Evolutionary conservation across 2,888 invertebrate genomes (phyloP).

Genomic region (Xanthostigma xanthostigma): DNA sequence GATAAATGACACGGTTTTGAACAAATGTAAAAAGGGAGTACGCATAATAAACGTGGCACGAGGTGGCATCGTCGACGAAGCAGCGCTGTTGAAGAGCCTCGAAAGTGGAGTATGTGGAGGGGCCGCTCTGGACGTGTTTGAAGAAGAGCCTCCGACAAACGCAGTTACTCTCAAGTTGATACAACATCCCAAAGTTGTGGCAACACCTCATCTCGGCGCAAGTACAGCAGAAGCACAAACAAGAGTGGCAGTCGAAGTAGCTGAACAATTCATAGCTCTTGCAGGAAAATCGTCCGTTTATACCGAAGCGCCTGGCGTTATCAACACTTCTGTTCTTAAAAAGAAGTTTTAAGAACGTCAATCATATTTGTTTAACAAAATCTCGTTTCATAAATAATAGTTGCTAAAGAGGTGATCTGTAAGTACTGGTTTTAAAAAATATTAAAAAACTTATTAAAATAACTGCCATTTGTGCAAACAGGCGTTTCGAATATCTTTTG

Average conservation of each 20-base stretch:
- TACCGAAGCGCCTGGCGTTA: constrained; percentile 35
- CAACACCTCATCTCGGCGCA: constrained; percentile 93
- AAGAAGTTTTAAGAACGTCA: constrained; percentile 7
- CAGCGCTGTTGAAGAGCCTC: constrained; percentile 65
- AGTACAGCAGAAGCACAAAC: constrained; percentile 90
- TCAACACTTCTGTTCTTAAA: constrained; percentile 40
- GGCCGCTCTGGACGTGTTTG: constrained; percentile 88
- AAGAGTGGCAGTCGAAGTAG: constrained; percentile 88
- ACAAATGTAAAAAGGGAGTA: constrained; percentile 75
- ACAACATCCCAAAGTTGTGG: constrained; percentile 73
- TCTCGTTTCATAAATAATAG: no score
- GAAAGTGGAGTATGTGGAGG: constrained; percentile 75
- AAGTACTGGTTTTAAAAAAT: no score
- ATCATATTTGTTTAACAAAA: no score
- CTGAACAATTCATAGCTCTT: constrained; percentile 80
- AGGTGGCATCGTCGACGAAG: constrained; percentile 89
- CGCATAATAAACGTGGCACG: constrained; percentile 88
- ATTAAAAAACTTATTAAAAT: no score
- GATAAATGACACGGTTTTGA: constrained; percentile 57
- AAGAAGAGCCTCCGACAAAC: constrained; percentile 73
- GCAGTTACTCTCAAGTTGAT: constrained; percentile 62
- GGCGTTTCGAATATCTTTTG: no score
- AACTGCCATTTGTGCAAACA: no score
- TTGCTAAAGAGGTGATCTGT: no score
- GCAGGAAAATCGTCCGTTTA: constrained; percentile 37